These are phyloP conservation scores for Oenanthe melanoleuca DNA, from an alignment of 2,113 vertebrate genomes.

Conservation along the genomic window DNA sequence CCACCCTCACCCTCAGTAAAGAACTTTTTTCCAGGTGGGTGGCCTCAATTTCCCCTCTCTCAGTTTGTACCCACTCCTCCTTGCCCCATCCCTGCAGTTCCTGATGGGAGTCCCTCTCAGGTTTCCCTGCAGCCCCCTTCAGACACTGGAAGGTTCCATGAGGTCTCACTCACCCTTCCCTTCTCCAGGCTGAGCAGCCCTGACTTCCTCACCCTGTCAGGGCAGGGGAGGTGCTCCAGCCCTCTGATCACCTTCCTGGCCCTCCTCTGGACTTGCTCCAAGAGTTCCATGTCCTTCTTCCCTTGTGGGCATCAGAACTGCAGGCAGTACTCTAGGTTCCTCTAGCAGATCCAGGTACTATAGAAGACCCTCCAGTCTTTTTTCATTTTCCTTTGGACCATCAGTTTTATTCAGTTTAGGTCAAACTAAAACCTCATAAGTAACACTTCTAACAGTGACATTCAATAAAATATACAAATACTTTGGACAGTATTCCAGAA, in stretches of 20 bases:
- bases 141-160: background rate
- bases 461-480: background rate
- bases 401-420: background rate
- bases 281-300: background rate
- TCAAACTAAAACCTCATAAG: background rate
- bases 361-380: background rate
- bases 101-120: background rate
- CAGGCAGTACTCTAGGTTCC: background rate
- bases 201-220: background rate
- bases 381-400: background rate
- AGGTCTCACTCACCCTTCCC: background rate
- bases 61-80: background rate
- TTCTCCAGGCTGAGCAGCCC: background rate
- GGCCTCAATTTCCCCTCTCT: background rate
- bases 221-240: background rate
- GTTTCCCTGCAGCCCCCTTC: background rate
- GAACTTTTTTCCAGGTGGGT: background rate
- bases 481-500: background rate
- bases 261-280: background rate
- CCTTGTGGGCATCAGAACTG: background rate
- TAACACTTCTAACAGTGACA: background rate
- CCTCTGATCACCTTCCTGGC: fast-evolving
- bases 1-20: background rate
- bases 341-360: background rate
- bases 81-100: background rate